A percentile compares a stretch with the other conserved stretches of the same genome.
These are phyloP conservation scores for Stichopus horrens DNA, from an alignment of 53 echinoderm and acorn worm species.

Conservation along the genomic window DNA sequence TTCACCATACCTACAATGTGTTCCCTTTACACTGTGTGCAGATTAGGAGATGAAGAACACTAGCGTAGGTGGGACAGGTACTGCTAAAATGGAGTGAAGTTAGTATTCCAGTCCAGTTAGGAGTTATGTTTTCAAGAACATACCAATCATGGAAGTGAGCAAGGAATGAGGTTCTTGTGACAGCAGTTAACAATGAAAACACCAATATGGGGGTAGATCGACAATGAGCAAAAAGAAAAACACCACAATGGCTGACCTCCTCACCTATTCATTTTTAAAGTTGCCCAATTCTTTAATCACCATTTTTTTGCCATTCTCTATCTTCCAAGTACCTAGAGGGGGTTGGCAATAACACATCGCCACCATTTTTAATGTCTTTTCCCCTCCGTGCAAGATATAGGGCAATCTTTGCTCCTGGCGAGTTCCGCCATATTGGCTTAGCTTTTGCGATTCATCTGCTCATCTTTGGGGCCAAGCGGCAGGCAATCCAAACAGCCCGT, in stretches of 20 bases:
- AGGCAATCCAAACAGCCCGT: conserved; percentile 43
- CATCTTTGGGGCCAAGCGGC: conserved; percentile 43
- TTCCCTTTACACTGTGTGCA: too few species aligned
- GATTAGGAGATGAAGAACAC: too few species aligned
- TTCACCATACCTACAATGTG: too few species aligned
- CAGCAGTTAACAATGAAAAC: too few species aligned
- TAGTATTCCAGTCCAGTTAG: too few species aligned
- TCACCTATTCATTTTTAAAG: conserved; percentile 17
- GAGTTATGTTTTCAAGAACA: too few species aligned
- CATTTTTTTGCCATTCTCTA: neutral
- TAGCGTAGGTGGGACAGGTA: too few species aligned
- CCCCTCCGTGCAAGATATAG: conserved; percentile 13
- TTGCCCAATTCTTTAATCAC: conserved; percentile 11
- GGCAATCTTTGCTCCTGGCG: conserved; percentile 33
- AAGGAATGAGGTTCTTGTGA: too few species aligned
- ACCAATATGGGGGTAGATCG: too few species aligned
- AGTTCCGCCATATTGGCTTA: conserved; percentile 45
- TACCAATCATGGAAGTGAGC: too few species aligned
- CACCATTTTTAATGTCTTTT: conserved; percentile 33
- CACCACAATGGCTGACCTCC: neutral
- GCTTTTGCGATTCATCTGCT: conserved; percentile 34
- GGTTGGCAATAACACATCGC: conserved; percentile 23
- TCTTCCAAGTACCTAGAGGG: conserved; percentile 12
- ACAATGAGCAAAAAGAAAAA: neutral
- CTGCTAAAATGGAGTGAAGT: too few species aligned